phyloP scores from a whole-genome alignment of 1,140 invertebrate species.

The Drosophila gunungcola region DNA sequence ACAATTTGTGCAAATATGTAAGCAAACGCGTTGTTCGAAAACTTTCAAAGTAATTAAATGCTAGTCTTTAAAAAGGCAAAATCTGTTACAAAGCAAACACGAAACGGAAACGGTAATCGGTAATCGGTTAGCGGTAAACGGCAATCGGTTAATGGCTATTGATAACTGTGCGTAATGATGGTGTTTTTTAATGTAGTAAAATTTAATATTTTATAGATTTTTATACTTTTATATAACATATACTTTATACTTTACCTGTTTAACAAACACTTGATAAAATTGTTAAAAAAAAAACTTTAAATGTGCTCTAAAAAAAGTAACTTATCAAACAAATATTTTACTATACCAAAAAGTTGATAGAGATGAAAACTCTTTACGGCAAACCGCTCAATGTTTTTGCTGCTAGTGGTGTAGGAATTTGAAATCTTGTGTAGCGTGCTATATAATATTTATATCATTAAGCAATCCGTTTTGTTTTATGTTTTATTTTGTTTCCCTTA shows the following conservation, averaged over 20 bases:
- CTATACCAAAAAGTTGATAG: conserved; percentile 47
- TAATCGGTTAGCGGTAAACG: conserved; percentile 16
- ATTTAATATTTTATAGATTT: conserved; percentile 83
- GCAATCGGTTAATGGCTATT: conserved; percentile 11
- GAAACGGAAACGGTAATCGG: conserved; percentile 21
- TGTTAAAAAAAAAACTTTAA: conserved; percentile 56
- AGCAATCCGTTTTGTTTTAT: conserved; percentile 48
- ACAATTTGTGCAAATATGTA: conserved; percentile 69
- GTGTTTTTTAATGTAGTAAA: conserved; percentile 79
- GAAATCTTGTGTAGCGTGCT: conserved; percentile 72
- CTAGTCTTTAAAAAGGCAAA: conserved; percentile 70
- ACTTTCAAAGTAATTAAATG: conserved; percentile 71
- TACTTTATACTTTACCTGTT: conserved; percentile 83
- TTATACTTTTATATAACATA: conserved; percentile 82
- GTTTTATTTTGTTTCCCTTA: conserved; percentile 38
- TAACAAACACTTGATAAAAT: conserved; percentile 56
- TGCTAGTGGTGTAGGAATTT: conserved; percentile 52
- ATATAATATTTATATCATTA: conserved; percentile 52
- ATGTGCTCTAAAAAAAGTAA: conserved; percentile 66
- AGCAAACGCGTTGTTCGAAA: conserved; percentile 72
- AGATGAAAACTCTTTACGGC: conserved; percentile 45
- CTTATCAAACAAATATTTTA: conserved; percentile 76
- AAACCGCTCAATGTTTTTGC: conserved; percentile 76
- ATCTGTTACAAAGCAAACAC: conserved; percentile 55
- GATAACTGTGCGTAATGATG: conserved; percentile 49